Base-by-base conservation (phyloP, 1,140 invertebrate genomes). In the Solenopsis invicta region DNA sequence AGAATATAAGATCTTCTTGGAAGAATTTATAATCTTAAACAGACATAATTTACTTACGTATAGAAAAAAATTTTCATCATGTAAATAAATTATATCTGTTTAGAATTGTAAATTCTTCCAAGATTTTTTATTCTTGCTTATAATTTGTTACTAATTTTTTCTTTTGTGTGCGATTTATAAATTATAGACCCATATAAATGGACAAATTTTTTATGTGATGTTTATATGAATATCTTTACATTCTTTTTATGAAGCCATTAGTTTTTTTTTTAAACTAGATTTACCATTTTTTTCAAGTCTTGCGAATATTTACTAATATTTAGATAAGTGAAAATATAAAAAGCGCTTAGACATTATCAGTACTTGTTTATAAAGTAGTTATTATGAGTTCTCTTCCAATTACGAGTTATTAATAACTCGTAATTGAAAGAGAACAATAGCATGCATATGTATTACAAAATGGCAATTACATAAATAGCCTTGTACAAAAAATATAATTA, bases 291-390 rank as follows among this genome's bases (percentile, higher is more conserved):
- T 64, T 12, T 50, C 16, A 41, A 18, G 34, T 41, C 9, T 41
- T 4, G 16, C 37, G 13, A 64, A 64, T 77, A 45, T 45, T n/a
- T 4, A n/a, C n/a, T n/a, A n/a, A n/a, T n/a, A 62, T 77, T 77
- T 9, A 2, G 16, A 34, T 48, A 9, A 41, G 45, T 45, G 18
- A 21, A 41, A 56, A 52, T 18, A 24, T 9, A 50, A 45, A 45
- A 2, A 48, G 13, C n/a, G 41, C 5, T 50, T 69, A 50, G 18
- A 41, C 13, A 45, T 29, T 48, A 64, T 64, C 62, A 16, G 59
- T 4, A 13, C 18, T 16, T 66, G 37, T n/a, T 41, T n/a, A 6
- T 4, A 1, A 66, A n/a, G 37, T 8, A 37, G 29, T 16, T n/a
- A n/a, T n/a, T n/a, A n/a, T n/a, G n/a, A n/a, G n/a, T n/a, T n/a